These are phyloP conservation scores for Lonchura striata DNA, from an alignment of 2,113 vertebrate genomes.

Conservation along the genomic window DNA sequence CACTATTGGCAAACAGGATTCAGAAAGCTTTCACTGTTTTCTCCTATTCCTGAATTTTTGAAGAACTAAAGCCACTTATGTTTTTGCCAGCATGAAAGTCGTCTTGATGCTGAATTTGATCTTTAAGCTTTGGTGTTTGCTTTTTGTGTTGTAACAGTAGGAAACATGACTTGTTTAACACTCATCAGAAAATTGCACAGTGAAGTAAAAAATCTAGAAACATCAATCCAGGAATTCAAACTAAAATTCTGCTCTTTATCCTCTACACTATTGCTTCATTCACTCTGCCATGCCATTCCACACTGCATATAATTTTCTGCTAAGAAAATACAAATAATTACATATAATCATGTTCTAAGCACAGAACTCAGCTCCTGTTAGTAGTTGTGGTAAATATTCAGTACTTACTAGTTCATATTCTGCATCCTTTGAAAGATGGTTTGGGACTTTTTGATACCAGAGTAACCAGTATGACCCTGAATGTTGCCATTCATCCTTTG, in stretches of 20 bases:
- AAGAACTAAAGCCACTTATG: background rate
- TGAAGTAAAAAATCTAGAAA: background rate
- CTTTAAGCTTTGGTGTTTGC: background rate
- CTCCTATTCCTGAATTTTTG: background rate
- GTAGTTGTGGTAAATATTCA: background rate
- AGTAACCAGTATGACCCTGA: too few species aligned
- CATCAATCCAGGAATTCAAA: background rate
- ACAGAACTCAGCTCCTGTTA: background rate
- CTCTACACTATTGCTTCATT: background rate
- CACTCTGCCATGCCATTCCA: background rate
- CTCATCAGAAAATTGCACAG: background rate
- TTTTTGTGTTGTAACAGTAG: background rate
- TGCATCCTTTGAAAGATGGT: background rate
- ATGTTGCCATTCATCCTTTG: background rate
- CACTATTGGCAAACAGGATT: background rate
- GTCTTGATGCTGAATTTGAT: background rate
- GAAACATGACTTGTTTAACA: background rate
- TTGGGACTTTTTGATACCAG: background rate
- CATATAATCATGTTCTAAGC: background rate
- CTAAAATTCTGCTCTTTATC: background rate
- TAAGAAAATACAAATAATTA: background rate
- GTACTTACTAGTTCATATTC: background rate
- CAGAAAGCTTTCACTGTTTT: background rate
- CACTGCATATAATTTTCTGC: background rate
- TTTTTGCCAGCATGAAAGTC: background rate